Evolutionary conservation across 2,888 invertebrate species (phyloP).

Genomic region (Polyommatus iphigenia): DNA sequence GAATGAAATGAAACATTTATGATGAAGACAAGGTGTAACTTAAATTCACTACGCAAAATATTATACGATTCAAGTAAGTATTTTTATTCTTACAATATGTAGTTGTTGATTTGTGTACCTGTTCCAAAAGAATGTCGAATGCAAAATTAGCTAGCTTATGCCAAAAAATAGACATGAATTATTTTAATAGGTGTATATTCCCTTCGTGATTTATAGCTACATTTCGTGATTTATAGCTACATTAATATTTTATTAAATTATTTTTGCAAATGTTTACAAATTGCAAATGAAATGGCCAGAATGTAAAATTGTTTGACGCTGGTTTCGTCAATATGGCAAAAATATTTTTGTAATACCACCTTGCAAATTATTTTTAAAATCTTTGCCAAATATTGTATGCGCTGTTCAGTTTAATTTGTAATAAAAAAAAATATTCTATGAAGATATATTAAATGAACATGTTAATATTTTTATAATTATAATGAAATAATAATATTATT

Average conservation of each 20-base stretch:
- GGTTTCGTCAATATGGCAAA: conserved; percentile 44
- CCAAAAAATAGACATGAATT: not conserved
- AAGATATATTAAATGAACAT: conserved; percentile 4
- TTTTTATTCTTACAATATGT: not conserved
- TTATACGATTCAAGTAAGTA: no score
- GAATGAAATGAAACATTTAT: no score
- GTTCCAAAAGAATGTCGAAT: not conserved
- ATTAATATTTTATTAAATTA: not conserved
- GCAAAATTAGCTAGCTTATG: not conserved
- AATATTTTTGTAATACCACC: conserved; percentile 55
- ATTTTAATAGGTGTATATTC: not conserved
- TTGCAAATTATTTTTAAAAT: conserved; percentile 45
- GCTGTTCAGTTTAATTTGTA: conserved; percentile 37
- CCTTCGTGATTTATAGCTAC: not conserved
- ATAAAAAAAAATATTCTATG: conserved; percentile 30
- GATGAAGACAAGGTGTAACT: not conserved
- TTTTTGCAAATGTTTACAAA: conserved; percentile 33
- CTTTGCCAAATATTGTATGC: conserved; percentile 41
- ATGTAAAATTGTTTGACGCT: conserved; percentile 47
- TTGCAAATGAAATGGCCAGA: conserved; percentile 45
- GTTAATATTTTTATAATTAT: conserved; percentile 24
- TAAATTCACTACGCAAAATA: not conserved
- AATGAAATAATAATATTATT: not conserved
- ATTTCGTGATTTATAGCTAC: no score
- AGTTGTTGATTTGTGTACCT: not conserved